Conservation (phyloP, 2,797 vertebrate species). For the Microctenopoma steveboyesi region DNA sequence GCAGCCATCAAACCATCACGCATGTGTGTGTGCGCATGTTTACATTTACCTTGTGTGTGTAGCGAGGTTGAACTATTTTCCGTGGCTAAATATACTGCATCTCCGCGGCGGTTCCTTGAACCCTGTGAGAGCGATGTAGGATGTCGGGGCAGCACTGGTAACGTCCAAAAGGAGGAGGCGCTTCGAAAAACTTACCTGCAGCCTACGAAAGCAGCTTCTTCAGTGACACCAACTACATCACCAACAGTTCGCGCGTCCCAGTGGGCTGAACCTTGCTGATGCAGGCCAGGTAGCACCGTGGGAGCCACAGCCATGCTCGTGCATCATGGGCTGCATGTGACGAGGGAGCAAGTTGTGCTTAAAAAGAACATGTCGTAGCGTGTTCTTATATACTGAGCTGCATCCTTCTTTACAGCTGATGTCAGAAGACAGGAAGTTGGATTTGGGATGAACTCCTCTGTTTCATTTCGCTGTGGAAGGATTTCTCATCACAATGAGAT, state of each 20-base stretch:
- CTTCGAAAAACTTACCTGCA: background rate
- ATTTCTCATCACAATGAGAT: no score
- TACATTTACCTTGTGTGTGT: background rate
- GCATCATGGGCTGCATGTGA: conserved; percentile 24
- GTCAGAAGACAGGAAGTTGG: no score
- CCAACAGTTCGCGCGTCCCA: conserved; percentile 3
- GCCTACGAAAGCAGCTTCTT: background rate
- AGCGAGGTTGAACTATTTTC: background rate
- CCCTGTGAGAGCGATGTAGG: conserved; percentile 1
- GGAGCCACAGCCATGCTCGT: conserved; percentile 7
- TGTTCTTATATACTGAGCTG: background rate
- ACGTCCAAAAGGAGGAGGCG: no score
- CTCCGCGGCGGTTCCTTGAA: background rate
- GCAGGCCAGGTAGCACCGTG: conserved; percentile 30
- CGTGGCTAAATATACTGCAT: no score
- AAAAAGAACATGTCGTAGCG: conserved; percentile 2
- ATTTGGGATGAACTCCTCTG: background rate
- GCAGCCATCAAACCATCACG: no score
- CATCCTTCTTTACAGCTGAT: no score
- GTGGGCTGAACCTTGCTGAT: conserved; percentile 20
- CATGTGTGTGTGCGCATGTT: background rate
- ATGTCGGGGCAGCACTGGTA: no score
- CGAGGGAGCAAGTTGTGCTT: conserved; percentile 15
- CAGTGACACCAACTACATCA: conserved; percentile 1
- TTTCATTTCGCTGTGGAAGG: background rate